These are phyloP conservation scores for Drosophila merina DNA, from an alignment of 2,888 invertebrate species.

Conservation along the genomic window DNA sequence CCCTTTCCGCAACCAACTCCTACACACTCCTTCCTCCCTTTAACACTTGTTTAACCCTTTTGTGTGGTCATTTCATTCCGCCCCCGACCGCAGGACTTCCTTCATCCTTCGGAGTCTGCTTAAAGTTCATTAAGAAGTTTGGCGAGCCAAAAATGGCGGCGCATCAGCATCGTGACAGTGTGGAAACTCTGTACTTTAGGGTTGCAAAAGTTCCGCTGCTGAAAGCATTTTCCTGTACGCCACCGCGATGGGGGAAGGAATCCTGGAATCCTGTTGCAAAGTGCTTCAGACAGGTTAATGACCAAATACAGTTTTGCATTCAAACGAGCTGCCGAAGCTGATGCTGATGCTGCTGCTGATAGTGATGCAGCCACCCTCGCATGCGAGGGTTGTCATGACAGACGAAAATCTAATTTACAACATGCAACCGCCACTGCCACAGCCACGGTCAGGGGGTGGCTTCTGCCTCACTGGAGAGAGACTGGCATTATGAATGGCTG, in stretches of 20 bases:
- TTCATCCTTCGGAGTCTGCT: slow-evolving; percentile 15
- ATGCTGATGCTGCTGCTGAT: background rate
- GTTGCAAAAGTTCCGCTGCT: slow-evolving; percentile 56
- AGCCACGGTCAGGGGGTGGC: slow-evolving; percentile 54
- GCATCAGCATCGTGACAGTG: slow-evolving; percentile 51
- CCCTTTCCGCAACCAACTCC: background rate
- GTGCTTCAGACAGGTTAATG: slow-evolving; percentile 78
- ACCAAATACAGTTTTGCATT: slow-evolving; percentile 78
- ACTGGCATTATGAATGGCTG: background rate
- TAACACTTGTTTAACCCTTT: slow-evolving; percentile 78
- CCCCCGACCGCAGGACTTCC: background rate
- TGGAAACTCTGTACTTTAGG: slow-evolving; percentile 58
- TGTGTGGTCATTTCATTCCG: slow-evolving; percentile 34
- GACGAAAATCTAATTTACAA: slow-evolving; percentile 76
- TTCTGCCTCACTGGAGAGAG: slow-evolving; percentile 4
- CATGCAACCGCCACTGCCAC: slow-evolving; percentile 66
- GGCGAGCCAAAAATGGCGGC: slow-evolving; percentile 53
- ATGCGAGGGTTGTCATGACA: slow-evolving; percentile 73
- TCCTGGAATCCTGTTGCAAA: slow-evolving; percentile 57
- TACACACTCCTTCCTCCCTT: slow-evolving; percentile 4
- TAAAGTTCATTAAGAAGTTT: slow-evolving; percentile 76
- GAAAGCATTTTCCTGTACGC: slow-evolving; percentile 72
- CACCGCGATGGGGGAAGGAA: slow-evolving; percentile 9
- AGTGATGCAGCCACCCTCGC: slow-evolving; percentile 42
- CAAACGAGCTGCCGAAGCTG: slow-evolving; percentile 53